A percentile compares a stretch with the other conserved stretches of the same genome.
Conservation (phyloP, 2,888 invertebrate species). For the Parelbella ahira region DNA sequence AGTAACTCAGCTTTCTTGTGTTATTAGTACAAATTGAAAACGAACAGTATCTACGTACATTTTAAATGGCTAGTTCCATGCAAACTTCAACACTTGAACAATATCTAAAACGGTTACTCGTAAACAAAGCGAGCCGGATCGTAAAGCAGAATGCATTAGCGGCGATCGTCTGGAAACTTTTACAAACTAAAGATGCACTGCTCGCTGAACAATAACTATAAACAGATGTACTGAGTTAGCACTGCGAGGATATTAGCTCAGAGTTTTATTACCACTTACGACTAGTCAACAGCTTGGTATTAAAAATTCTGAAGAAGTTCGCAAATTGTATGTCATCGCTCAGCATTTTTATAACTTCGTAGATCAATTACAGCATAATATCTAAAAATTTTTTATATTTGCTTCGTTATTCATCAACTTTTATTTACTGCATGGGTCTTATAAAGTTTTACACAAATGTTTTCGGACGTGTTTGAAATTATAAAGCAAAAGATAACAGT, state of each 20-base stretch:
- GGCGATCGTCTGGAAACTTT: constrained; percentile 19
- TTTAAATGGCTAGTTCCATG: background rate
- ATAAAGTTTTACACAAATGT: too few species aligned
- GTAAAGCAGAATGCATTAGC: constrained; percentile 17
- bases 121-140: constrained; percentile 10
- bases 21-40: background rate
- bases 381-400: too few species aligned
- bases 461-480: too few species aligned
- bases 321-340: too few species aligned
- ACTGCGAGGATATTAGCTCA: constrained; percentile 6
- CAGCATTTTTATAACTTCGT: too few species aligned
- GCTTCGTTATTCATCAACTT: too few species aligned
- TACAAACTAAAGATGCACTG: constrained; percentile 8
- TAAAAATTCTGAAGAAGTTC: too few species aligned
- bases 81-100: constrained; percentile 6
- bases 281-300: constrained; percentile 4
- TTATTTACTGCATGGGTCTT: too few species aligned
- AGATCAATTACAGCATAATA: too few species aligned
- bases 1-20: background rate
- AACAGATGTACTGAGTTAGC: constrained; percentile 13
- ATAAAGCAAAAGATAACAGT: too few species aligned
- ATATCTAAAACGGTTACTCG: background rate
- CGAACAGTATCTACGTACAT: background rate
- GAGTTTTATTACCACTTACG: constrained; percentile 12
- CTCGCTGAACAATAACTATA: constrained; percentile 9